phyloP scores from a whole-genome alignment of 2,113 vertebrate species.

The Chinchilla lanigera region DNA sequence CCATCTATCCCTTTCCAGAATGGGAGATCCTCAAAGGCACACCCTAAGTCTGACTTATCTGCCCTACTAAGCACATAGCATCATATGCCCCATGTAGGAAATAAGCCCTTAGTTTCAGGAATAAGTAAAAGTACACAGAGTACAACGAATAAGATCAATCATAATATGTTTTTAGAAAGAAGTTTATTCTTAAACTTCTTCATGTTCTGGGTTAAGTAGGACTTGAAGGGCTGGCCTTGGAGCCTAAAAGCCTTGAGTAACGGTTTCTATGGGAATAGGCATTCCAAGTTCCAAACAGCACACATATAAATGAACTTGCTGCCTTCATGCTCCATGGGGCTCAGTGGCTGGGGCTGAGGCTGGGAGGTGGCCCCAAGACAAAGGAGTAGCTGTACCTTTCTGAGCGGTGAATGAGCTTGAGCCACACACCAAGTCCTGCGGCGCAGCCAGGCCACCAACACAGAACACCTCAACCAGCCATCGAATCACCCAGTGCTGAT shows the following conservation, averaged over 20 bases:
- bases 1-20: neutral
- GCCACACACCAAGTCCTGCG: neutral
- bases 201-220: neutral
- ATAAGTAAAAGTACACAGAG: neutral
- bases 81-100: neutral
- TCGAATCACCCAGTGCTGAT: neutral
- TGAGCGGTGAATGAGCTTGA: neutral
- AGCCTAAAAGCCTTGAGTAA: neutral
- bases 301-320: neutral
- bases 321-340: neutral
- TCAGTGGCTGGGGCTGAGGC: neutral
- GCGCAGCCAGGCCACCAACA: neutral
- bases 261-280: neutral
- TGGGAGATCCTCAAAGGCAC: neutral
- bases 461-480: neutral
- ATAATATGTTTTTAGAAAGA: neutral
- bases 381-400: neutral
- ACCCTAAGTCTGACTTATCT: too few relatives aligned
- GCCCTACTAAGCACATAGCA: neutral
- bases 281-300: constrained; percentile 54
- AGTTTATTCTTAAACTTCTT: too few relatives aligned
- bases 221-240: neutral
- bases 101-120: neutral
- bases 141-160: neutral
- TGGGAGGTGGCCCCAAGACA: neutral